A percentile compares a stretch with the other conserved stretches of the same genome.
phyloP scores from a whole-genome alignment of 2,888 invertebrate species.

The Pyrochroa serraticornis region DNA sequence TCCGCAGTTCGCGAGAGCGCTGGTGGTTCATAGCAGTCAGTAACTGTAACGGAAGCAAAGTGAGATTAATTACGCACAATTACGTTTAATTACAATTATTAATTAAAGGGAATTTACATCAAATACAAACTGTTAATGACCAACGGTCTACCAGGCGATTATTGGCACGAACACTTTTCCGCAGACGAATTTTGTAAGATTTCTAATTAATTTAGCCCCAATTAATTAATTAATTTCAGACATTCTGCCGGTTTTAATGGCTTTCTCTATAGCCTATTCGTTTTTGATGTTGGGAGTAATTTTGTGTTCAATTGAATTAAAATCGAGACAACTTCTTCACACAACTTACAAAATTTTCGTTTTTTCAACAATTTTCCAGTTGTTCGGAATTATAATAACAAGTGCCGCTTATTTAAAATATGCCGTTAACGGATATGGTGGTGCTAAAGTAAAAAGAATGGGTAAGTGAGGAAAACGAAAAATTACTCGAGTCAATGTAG shows the following conservation, averaged over 20 bases:
- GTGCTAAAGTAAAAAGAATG: constrained; percentile 57
- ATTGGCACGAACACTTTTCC: constrained; percentile 90
- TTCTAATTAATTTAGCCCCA: constrained; percentile 1
- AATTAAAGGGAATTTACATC: constrained; percentile 72
- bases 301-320: constrained; percentile 77
- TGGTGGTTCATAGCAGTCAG: constrained; percentile 95
- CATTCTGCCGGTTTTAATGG: constrained; percentile 81
- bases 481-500: neutral
- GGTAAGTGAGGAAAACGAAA: constrained; percentile 52
- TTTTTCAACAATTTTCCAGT: constrained; percentile 72
- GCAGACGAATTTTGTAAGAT: constrained; percentile 93
- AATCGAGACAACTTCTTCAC: constrained; percentile 81
- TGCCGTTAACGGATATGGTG: constrained; percentile 74
- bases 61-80: constrained; percentile 43
- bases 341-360: constrained; percentile 88
- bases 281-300: constrained; percentile 74
- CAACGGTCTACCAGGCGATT: constrained; percentile 79
- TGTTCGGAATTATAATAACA: constrained; percentile 71
- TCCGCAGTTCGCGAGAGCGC: constrained; percentile 80
- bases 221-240: constrained; percentile 64
- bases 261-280: constrained; percentile 75
- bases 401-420: constrained; percentile 77
- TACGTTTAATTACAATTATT: neutral
- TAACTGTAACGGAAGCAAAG: constrained; percentile 75
- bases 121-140: constrained; percentile 86